These are phyloP conservation scores for Psittacula cyanocephala DNA, from an alignment of 2,113 vertebrate genomes.

Conservation along the genomic window DNA sequence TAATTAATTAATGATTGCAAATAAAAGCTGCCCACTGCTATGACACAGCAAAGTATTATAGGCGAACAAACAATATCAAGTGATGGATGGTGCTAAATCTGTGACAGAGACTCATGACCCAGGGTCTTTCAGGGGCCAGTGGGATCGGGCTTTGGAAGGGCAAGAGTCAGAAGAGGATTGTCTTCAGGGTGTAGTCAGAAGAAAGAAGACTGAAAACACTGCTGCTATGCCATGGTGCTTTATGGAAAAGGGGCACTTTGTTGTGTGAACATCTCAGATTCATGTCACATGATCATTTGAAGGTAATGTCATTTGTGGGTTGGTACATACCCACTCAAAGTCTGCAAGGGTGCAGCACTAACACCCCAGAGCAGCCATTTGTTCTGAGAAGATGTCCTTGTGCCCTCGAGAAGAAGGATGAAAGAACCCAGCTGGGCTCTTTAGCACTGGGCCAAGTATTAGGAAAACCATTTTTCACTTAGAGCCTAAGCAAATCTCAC, in stretches of 20 bases:
- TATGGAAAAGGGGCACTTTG: background rate
- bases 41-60: background rate
- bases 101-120: background rate
- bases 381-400: background rate
- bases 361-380: background rate
- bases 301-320: background rate
- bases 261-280: background rate
- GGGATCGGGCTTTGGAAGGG: background rate
- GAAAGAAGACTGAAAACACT: background rate
- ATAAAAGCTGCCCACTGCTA: background rate
- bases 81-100: background rate
- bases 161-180: background rate
- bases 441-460: background rate
- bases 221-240: background rate
- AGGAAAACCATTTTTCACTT: background rate
- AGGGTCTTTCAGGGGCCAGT: background rate
- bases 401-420: background rate
- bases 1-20: background rate
- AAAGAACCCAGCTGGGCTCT: background rate
- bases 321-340: rapidly evolving
- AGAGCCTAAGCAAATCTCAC: background rate
- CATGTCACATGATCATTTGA: background rate
- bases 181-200: background rate
- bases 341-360: background rate
- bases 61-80: background rate